Evolutionary conservation across 2,113 vertebrate species (phyloP).

Genomic region (Engraulis encrasicolus): DNA sequence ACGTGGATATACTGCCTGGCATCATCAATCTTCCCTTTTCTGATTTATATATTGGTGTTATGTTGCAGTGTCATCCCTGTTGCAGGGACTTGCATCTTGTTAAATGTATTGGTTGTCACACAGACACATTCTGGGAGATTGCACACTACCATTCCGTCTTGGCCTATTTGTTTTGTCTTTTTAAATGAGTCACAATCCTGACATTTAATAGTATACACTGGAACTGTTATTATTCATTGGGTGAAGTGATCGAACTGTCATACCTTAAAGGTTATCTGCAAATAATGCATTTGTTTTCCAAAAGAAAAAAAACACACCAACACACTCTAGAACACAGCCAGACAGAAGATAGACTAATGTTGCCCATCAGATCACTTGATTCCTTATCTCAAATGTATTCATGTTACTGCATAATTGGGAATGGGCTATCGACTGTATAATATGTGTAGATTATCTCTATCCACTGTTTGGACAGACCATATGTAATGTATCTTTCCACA

Average conservation of each 20-base stretch:
- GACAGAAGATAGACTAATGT: slow-evolving; percentile 33
- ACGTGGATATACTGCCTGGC: no score
- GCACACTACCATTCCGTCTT: no score
- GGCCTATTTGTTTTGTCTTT: neutral
- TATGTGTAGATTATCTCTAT: neutral
- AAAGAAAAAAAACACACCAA: slow-evolving; percentile 50
- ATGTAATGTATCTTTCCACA: neutral
- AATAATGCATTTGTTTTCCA: slow-evolving; percentile 54
- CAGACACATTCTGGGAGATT: neutral
- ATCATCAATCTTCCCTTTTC: no score
- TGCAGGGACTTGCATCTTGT: no score
- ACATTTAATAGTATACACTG: neutral
- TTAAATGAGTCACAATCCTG: neutral
- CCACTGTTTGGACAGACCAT: neutral
- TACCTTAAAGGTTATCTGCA: slow-evolving; percentile 16
- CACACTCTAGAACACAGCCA: slow-evolving; percentile 50
- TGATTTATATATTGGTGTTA: no score
- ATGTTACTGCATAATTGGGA: no score
- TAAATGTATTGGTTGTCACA: no score
- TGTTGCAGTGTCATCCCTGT: no score
- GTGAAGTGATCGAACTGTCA: neutral
- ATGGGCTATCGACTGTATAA: no score
- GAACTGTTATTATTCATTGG: neutral
- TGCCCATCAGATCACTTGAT: neutral
- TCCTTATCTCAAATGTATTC: neutral